These are phyloP conservation scores for Pseudorasbora parva DNA, from an alignment of 2,113 vertebrate genomes.

Conservation along the genomic window DNA sequence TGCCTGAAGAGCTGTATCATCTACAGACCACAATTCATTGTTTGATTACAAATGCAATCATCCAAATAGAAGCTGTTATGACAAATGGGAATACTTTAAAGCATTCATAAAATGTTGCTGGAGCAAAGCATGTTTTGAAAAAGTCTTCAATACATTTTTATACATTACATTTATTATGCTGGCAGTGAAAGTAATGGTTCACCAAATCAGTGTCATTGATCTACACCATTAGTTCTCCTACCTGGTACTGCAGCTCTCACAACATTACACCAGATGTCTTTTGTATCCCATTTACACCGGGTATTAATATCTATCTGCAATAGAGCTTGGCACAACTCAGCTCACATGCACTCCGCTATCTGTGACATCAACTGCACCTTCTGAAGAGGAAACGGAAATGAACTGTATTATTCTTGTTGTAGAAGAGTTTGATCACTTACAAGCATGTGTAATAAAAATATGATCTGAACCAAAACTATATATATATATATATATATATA, in stretches of 20 bases:
- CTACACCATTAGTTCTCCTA: background rate
- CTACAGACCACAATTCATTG: constrained; percentile 3
- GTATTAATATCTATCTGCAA: background rate
- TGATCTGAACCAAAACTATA: no score
- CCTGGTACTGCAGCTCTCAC: background rate
- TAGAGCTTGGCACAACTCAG: background rate
- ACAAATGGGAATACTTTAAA: background rate
- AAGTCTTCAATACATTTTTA: background rate
- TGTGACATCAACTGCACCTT: background rate
- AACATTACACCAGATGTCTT: background rate
- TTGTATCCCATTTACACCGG: background rate
- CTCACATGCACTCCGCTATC: background rate
- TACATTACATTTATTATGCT: background rate
- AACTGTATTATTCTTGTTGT: no score
- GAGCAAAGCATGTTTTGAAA: background rate
- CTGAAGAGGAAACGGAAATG: no score
- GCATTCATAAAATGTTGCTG: background rate
- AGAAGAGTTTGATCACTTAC: no score
- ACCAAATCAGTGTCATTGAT: constrained; percentile 7
- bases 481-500: no score
- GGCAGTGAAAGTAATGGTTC: background rate
- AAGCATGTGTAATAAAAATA: no score
- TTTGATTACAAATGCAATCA: constrained; percentile 32
- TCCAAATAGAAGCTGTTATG: background rate
- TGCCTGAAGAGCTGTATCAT: background rate